Conservation (phyloP, 1,140 invertebrate genomes). For the Atta cephalotes region DNA sequence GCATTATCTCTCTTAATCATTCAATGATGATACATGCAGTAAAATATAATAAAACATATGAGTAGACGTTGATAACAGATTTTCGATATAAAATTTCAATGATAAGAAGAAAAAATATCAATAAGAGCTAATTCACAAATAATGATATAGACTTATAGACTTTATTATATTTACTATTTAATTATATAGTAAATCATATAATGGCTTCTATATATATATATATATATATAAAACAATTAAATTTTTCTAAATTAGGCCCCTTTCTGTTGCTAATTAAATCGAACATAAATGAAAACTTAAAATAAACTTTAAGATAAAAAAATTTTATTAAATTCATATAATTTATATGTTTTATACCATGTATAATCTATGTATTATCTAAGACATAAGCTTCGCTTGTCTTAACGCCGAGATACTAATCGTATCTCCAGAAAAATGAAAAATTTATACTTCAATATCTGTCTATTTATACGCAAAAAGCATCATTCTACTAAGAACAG, state of each 20-base stretch:
- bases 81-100: neutral
- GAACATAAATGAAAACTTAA: neutral
- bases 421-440: too few species aligned
- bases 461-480: too few species aligned
- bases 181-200: neutral
- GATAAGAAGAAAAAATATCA: neutral
- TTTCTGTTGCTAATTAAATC: neutral
- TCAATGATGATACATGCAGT: neutral
- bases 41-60: neutral
- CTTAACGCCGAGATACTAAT: too few species aligned
- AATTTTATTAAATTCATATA: neutral
- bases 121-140: neutral
- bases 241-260: neutral
- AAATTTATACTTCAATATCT: too few species aligned
- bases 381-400: too few species aligned
- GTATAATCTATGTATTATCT: too few species aligned
- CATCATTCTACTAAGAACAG: too few species aligned
- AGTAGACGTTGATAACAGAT: too few species aligned
- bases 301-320: neutral
- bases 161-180: too few species aligned
- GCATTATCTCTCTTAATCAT: slow-evolving; percentile 21
- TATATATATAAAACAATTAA: neutral
- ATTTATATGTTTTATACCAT: too few species aligned
- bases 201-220: neutral
- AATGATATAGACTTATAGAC: neutral